Percentiles rank a stretch among this genome's conserved stretches.
These are phyloP conservation scores for Leucoraja ocellata DNA, from an alignment of 2,797 vertebrate genomes.

Conservation along the genomic window DNA sequence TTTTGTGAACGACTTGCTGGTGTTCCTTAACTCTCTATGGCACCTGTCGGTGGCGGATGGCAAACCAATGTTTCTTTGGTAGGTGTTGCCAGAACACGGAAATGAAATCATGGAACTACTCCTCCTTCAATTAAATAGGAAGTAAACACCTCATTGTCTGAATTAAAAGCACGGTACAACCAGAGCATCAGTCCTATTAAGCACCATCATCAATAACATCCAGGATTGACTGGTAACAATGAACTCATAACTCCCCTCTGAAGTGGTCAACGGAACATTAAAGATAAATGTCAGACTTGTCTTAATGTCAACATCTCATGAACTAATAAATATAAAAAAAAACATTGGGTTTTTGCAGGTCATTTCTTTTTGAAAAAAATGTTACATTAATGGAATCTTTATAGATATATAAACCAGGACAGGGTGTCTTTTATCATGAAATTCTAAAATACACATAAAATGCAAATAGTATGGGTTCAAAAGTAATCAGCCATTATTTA, in stretches of 20 bases:
- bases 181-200: neutral
- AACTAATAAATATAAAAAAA: too few relatives aligned
- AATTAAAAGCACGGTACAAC: neutral
- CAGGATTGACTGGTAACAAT: neutral
- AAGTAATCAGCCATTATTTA: too few relatives aligned
- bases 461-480: too few relatives aligned
- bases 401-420: too few relatives aligned
- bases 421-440: too few relatives aligned
- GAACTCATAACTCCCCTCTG: neutral
- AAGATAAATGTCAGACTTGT: too few relatives aligned
- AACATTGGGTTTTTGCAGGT: neutral
- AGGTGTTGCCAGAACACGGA: neutral
- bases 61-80: slow-evolving; percentile 30
- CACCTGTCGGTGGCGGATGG: neutral
- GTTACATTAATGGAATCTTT: neutral
- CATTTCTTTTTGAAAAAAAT: neutral
- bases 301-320: too few relatives aligned
- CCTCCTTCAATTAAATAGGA: neutral
- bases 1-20: neutral
- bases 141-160: neutral
- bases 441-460: too few relatives aligned
- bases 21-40: neutral
- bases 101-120: neutral
- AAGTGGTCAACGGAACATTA: too few relatives aligned
- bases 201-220: neutral